Percentiles rank a stretch among this genome's conserved stretches.
phyloP scores from a whole-genome alignment of 2,113 vertebrate species.

The Motacilla tschutschensis region DNA sequence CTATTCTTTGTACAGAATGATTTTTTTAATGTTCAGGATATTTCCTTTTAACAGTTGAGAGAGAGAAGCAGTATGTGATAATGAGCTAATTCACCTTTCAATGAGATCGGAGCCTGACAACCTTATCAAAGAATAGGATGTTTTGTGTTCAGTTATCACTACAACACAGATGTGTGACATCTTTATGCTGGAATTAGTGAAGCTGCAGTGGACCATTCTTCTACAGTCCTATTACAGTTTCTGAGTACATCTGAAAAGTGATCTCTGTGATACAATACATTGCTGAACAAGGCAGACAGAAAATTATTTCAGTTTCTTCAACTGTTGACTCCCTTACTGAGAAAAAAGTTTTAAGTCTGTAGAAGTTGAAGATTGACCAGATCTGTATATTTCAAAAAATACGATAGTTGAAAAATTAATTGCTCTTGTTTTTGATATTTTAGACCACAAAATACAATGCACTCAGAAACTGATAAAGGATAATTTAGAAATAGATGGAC shows the following conservation, averaged over 20 bases:
- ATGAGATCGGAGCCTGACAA: neutral
- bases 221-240: neutral
- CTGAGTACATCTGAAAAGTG: neutral
- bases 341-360: neutral
- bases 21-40: neutral
- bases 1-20: neutral
- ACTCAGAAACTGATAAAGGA: neutral
- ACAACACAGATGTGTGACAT: neutral
- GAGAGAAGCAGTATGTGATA: neutral
- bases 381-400: neutral
- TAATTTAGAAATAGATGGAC: neutral
- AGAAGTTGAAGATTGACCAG: neutral
- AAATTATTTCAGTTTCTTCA: neutral
- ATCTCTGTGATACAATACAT: neutral
- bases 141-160: neutral
- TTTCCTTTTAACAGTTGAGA: neutral
- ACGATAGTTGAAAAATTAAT: neutral
- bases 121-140: neutral
- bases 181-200: neutral
- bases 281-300: neutral
- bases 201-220: neutral
- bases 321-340: neutral
- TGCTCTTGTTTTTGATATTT: neutral
- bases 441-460: neutral
- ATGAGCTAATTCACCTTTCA: neutral